phyloP scores from a whole-genome alignment of 2,797 vertebrate species.

The Mallotus villosus region DNA sequence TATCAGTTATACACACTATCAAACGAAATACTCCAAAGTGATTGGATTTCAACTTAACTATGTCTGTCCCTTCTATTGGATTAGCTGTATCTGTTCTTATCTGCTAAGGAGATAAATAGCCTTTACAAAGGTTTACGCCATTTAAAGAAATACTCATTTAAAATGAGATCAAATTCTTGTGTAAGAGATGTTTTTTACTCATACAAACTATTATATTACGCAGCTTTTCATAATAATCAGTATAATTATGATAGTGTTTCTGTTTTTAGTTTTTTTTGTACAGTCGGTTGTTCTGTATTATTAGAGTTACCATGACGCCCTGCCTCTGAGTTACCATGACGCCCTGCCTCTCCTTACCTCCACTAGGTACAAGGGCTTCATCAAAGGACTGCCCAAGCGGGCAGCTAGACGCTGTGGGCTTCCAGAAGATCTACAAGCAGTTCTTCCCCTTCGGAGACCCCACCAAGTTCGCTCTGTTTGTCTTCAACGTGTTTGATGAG shows the following conservation, averaged over 20 bases:
- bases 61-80: constrained; percentile 56
- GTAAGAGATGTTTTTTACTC: no score
- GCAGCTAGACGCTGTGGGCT: constrained; percentile 92
- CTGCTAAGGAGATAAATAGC: constrained; percentile 64
- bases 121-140: constrained; percentile 52
- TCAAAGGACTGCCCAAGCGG: constrained; percentile 99
- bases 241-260: no score
- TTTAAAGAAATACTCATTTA: constrained; percentile 41
- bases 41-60: constrained; percentile 69
- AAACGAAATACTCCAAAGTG: constrained; percentile 52
- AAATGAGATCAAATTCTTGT: constrained; percentile 26
- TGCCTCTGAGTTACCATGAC: neutral
- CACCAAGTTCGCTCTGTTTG: constrained; percentile 97
- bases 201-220: neutral
- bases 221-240: no score
- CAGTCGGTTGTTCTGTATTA: no score
- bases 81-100: constrained; percentile 57
- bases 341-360: neutral
- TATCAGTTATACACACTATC: constrained; percentile 61
- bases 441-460: constrained; percentile 98
- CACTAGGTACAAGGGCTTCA: constrained; percentile 97
- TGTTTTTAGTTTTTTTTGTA: no score
- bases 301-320: neutral
- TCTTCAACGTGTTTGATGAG: constrained; percentile 98
- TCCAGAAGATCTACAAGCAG: constrained; percentile 99